Conservation (phyloP, 2,888 invertebrate species). For the Thumatha senex region DNA sequence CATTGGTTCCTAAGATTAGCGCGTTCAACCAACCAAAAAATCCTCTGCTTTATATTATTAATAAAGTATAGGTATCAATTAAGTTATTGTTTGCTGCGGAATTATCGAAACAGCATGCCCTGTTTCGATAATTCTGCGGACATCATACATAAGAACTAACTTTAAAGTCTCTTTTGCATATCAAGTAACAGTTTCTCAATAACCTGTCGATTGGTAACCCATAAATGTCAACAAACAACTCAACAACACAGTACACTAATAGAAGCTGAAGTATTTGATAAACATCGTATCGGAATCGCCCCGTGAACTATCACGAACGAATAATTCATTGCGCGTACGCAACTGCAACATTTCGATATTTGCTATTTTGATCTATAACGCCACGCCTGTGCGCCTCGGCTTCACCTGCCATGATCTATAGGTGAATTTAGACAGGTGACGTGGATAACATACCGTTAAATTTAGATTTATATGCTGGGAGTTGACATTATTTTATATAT, state of each 20-base stretch:
- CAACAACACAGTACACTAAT: constrained; percentile 27
- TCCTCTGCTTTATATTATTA: too few relatives aligned
- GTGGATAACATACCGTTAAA: constrained; percentile 1
- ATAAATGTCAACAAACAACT: constrained; percentile 5
- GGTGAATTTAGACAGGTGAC: constrained; percentile 3
- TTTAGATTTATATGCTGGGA: background rate
- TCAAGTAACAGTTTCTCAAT: background rate
- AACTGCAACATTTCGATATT: constrained; percentile 46
- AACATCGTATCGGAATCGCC: constrained; percentile 37
- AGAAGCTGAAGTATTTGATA: constrained; percentile 22
- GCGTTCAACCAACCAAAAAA: too few relatives aligned
- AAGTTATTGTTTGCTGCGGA: too few relatives aligned
- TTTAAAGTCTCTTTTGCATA: too few relatives aligned
- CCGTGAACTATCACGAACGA: constrained; percentile 47
- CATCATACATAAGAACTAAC: too few relatives aligned
- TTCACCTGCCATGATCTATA: constrained; percentile 22
- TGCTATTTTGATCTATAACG: constrained; percentile 38
- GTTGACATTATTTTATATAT: background rate
- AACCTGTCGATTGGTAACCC: background rate
- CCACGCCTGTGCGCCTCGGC: constrained; percentile 27
- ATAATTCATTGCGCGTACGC: constrained; percentile 42
- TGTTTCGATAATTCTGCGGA: too few relatives aligned
- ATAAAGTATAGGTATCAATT: too few relatives aligned
- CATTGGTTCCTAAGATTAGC: too few relatives aligned
- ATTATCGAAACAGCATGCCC: too few relatives aligned